Evolutionary conservation across 2,888 invertebrate genomes (phyloP), one percentile per base, ranked within the genome.

Genomic region (Bellardia pandia): DNA sequence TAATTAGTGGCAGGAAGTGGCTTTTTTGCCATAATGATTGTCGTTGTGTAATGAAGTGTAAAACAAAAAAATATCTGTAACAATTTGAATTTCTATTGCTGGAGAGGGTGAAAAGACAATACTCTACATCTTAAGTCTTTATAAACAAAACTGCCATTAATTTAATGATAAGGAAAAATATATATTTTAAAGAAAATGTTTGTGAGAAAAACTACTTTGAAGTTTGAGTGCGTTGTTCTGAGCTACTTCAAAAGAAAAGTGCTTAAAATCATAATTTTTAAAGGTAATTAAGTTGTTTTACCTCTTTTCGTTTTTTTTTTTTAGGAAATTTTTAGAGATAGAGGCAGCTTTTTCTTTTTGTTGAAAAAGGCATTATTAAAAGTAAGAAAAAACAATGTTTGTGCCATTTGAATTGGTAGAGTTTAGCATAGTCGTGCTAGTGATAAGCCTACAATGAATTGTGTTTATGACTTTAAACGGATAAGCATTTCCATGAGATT

Each of bases 361-460:
- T 72, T 72, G 9, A 58, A 66, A n/a, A 42, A 48, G n/a, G 14
- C n/a, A n/a, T 1, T 42, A 30, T 45, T 40, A 14, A 23, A 23
- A 23, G 23, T 23, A 23, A 23, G 23, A 23, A 23, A 23, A 48
- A 48, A 83, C 76, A 80, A 72, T 80, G 79, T 16, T 75, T 16
- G 33, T 66, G 79, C 83, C 83, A 76, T 84, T 84, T 68, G 79
- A 58, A 60, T 62, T 69, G 76, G 60, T 69, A 56, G 85, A 51
- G 33, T 71, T 80, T 64, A 13, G 13, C 16, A 60, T 74, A 68
- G 76, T 37, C 64, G 72, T 74, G 56, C 7, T 37, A n/a, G 68
- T 68, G 86, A 86, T 86, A 86, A 86, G 86, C 86, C 86, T 84
- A 86, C 76, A 83, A 84, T 86, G 86, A 84, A 86, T 86, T 80